Conservation (phyloP, 2,888 invertebrate genomes). For the Hydrotaea cyrtoneurina region DNA sequence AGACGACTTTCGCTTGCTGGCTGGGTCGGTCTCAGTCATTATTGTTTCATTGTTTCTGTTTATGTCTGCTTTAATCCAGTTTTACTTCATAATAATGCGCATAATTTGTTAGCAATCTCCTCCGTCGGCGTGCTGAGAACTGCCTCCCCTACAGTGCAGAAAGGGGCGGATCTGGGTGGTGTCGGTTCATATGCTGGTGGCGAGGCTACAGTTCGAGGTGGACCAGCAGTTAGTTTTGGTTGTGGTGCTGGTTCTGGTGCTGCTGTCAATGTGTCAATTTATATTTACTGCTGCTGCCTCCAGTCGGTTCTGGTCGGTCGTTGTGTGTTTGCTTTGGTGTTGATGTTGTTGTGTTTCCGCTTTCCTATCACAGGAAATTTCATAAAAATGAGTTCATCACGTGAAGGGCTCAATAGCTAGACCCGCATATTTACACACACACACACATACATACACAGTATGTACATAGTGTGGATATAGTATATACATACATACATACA, state of each 20-base stretch:
- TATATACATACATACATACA: background rate
- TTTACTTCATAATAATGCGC: slow-evolving; percentile 47
- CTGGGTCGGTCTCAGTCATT: background rate
- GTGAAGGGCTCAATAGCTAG: background rate
- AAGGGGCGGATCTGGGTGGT: background rate
- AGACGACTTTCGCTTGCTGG: background rate
- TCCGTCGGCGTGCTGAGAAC: background rate
- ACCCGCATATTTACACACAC: background rate
- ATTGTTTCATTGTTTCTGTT: slow-evolving; percentile 7
- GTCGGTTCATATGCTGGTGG: background rate
- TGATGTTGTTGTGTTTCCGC: slow-evolving; percentile 15
- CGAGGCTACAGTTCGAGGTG: background rate
- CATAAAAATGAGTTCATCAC: slow-evolving; percentile 37
- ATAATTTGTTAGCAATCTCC: slow-evolving; percentile 51
- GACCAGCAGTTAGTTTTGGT: background rate
- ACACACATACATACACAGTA: background rate
- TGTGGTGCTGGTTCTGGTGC: background rate
- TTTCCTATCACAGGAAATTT: slow-evolving; percentile 24
- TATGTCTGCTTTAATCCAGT: slow-evolving; percentile 42
- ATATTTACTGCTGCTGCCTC: slow-evolving; percentile 24
- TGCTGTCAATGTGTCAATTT: slow-evolving; percentile 47
- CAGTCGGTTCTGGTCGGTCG: background rate
- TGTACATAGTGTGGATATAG: background rate
- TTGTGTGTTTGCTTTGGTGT: background rate
- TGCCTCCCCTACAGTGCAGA: background rate